Evolutionary conservation across 1,140 invertebrate species (phyloP), one percentile per base, ranked within the genome.

Genomic region (Lineus longissimus): DNA sequence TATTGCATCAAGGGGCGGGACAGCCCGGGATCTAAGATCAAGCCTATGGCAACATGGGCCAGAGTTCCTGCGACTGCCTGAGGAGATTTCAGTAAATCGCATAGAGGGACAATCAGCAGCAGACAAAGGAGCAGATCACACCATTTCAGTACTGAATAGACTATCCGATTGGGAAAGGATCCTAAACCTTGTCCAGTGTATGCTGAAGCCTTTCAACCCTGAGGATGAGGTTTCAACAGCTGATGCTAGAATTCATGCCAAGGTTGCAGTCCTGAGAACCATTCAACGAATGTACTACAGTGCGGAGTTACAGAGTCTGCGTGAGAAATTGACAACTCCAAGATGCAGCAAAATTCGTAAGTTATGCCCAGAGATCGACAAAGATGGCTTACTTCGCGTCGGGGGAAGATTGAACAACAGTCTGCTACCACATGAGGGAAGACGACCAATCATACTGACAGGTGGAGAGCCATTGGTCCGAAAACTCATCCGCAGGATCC

Each of bases 381-480:
- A 51, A n/a, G 9, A 27, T n/a, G 47, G 47, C 47, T 7, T 51
- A 6, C 6, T 51, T 4, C 6, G 47, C 6, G 47, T 51, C n/a
- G 47, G 47, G 9, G 47, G 47, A 51, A 51, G 47, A n/a, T n/a
- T 51, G n/a, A 51, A 51, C 25, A n/a, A 51, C 25, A 51, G 47
- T 51, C n/a, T 51, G 47, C n/a, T 51, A 19, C 47, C 47, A 7
- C 47, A 51, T n/a, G 47, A 51, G n/a, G 47, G 47, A 9, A 51
- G n/a, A 51, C 47, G n/a, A 6, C 47, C 47, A 27, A 51, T 51
- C 25, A 51, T 51, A 51, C n/a, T 51, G 47, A 6, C 47, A 23
- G 25, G 47, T 7, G n/a, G 19, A 51, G 47, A 51, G n/a, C 47
- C 6, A n/a, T 51, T 51, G n/a, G 47, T 51, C n/a, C n/a, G 25